These are phyloP conservation scores for Balanococcus diminutus DNA, from an alignment of 2,888 invertebrate genomes.

Conservation along the genomic window DNA sequence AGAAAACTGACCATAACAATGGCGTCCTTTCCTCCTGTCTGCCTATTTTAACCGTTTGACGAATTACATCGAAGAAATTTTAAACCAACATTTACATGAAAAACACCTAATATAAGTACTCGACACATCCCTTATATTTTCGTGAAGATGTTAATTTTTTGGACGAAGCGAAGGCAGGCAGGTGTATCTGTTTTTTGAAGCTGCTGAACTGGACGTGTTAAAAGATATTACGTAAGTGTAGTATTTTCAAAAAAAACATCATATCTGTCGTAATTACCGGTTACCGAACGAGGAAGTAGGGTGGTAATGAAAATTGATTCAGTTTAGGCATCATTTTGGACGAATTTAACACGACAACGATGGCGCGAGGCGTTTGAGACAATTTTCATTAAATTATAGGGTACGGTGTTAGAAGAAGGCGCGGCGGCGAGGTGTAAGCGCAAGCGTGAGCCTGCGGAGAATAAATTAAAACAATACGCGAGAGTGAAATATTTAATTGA, in stretches of 20 bases:
- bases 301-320: constrained; percentile 28
- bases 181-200: background rate
- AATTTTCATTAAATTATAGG: constrained; percentile 17
- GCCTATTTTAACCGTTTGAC: background rate
- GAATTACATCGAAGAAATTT: background rate
- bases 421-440: background rate
- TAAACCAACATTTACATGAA: constrained; percentile 15
- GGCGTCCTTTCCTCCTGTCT: background rate
- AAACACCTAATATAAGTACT: background rate
- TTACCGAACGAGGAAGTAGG: background rate
- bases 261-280: background rate
- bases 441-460: background rate
- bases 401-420: background rate
- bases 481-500: constrained; percentile 18
- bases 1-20: background rate
- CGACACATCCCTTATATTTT: background rate
- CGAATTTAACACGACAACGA: constrained; percentile 13
- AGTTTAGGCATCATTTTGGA: constrained; percentile 2
- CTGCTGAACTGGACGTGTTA: background rate
- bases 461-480: constrained; percentile 29
- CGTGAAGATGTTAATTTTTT: background rate
- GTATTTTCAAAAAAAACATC: background rate
- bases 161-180: background rate
- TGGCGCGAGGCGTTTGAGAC: background rate
- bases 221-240: constrained; percentile 8